A percentile compares a stretch with the other conserved stretches of the same genome.
These are phyloP conservation scores for Sporophila hypoxantha DNA, from an alignment of 2,113 vertebrate species.

Conservation along the genomic window DNA sequence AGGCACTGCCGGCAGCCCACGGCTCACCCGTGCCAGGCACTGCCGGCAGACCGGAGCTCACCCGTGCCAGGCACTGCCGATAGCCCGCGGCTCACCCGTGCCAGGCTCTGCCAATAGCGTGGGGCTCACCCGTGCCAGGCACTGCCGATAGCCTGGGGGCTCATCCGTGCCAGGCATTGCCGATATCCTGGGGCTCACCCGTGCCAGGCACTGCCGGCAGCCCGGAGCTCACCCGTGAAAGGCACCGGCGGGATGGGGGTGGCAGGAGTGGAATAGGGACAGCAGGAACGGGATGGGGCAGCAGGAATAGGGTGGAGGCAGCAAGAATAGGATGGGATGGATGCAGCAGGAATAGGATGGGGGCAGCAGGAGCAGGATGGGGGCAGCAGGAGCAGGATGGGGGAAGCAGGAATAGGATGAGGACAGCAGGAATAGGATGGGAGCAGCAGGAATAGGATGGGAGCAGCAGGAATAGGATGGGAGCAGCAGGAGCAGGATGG, in stretches of 20 bases:
- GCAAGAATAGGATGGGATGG: too few relatives aligned
- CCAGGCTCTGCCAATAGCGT: too few relatives aligned
- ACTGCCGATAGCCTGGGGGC: too few relatives aligned
- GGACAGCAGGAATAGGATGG: fast-evolving
- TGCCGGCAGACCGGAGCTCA: too few relatives aligned
- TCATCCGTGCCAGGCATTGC: too few relatives aligned
- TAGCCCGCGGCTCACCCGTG: too few relatives aligned
- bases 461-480: fast-evolving
- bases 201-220: not conserved
- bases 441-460: fast-evolving
- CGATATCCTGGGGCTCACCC: too few relatives aligned
- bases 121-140: too few relatives aligned
- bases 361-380: fast-evolving
- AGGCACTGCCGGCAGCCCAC: too few relatives aligned
- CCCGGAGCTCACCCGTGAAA: not conserved
- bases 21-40: too few relatives aligned
- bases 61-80: too few relatives aligned
- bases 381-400: fast-evolving
- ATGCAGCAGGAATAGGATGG: fast-evolving
- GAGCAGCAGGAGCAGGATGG: fast-evolving
- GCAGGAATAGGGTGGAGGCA: fast-evolving
- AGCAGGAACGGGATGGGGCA: fast-evolving
- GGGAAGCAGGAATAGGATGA: fast-evolving
- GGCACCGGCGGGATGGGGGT: not conserved
- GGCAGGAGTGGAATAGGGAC: fast-evolving